Conservation (phyloP, 2,797 vertebrate species). For the Enteromius treurensis region DNA sequence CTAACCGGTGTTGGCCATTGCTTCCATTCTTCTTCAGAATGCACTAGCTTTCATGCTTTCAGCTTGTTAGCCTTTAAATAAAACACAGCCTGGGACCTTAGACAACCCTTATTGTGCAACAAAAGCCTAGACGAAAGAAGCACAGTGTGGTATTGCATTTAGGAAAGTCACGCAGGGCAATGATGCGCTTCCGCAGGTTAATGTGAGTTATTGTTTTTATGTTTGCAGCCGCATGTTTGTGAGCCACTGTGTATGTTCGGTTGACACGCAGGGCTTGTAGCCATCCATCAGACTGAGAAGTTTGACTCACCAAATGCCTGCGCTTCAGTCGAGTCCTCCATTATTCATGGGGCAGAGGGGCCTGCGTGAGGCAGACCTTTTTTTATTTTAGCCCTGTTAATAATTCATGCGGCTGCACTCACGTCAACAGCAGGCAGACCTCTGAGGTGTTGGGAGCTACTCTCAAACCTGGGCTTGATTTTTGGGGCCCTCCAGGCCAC, state of each 20-base stretch:
- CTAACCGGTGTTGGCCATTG: neutral
- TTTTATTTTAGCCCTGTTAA: constrained; percentile 84
- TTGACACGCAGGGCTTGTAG: constrained; percentile 65
- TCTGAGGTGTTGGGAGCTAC: constrained; percentile 53
- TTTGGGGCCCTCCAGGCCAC: constrained; percentile 48
- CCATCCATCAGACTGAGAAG: constrained; percentile 75
- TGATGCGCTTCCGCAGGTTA: constrained; percentile 63
- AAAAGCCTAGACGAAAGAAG: constrained; percentile 31
- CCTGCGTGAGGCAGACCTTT: constrained; percentile 73
- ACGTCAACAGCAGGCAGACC: constrained; percentile 68
- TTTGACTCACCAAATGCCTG: constrained; percentile 81
- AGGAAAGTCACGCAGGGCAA: constrained; percentile 43
- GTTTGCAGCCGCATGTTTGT: constrained; percentile 63
- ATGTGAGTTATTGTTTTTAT: constrained; percentile 65
- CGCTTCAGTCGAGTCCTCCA: constrained; percentile 77
- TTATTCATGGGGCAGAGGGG: constrained; percentile 81
- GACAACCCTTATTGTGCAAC: constrained; percentile 7
- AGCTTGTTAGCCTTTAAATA: constrained; percentile 44
- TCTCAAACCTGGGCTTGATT: constrained; percentile 56
- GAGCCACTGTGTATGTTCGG: constrained; percentile 34
- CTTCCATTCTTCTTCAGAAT: neutral
- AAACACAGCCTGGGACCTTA: constrained; percentile 34
- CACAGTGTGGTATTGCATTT: constrained; percentile 20
- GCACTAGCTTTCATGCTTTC: constrained; percentile 19
- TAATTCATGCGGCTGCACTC: constrained; percentile 80